These are phyloP conservation scores for Drymonia ruficornis DNA, from an alignment of 2,888 invertebrate species.

Conservation along the genomic window DNA sequence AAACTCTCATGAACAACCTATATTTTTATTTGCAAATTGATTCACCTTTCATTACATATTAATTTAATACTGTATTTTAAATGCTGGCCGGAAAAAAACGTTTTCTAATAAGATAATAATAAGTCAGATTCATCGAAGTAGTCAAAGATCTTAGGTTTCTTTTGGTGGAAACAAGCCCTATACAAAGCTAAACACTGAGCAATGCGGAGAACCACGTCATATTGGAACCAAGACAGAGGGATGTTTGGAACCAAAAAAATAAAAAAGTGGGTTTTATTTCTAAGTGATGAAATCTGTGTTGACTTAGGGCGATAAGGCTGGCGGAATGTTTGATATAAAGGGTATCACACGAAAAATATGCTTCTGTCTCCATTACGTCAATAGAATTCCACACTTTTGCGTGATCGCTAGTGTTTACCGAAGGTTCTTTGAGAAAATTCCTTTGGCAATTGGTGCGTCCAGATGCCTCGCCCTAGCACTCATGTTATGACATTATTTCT, in stretches of 20 bases:
- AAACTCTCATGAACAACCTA: conserved; percentile 26
- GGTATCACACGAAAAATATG: neutral
- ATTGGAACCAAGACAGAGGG: conserved; percentile 15
- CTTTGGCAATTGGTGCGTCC: no score
- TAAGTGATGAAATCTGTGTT: conserved; percentile 8
- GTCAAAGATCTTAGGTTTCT: conserved; percentile 11
- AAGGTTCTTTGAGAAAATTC: neutral
- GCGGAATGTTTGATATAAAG: neutral
- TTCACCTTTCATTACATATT: no score
- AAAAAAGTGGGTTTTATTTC: conserved; percentile 13
- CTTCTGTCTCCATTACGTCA: neutral
- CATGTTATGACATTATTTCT: no score
- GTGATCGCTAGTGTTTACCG: conserved; percentile 4
- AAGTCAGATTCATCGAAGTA: neutral
- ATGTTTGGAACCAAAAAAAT: no score
- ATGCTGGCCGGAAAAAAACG: no score
- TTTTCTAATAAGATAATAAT: no score
- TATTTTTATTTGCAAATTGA: conserved; percentile 17
- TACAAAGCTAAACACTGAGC: conserved; percentile 13
- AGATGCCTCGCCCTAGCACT: no score
- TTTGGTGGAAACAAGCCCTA: conserved; percentile 11
- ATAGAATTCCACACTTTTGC: conserved; percentile 5
- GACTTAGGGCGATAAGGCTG: conserved; percentile 5
- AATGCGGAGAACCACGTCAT: conserved; percentile 13
- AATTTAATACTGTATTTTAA: no score